Evolutionary conservation across 1,140 invertebrate species (phyloP).

Genomic region (Panagrolaimus sp.): DNA sequence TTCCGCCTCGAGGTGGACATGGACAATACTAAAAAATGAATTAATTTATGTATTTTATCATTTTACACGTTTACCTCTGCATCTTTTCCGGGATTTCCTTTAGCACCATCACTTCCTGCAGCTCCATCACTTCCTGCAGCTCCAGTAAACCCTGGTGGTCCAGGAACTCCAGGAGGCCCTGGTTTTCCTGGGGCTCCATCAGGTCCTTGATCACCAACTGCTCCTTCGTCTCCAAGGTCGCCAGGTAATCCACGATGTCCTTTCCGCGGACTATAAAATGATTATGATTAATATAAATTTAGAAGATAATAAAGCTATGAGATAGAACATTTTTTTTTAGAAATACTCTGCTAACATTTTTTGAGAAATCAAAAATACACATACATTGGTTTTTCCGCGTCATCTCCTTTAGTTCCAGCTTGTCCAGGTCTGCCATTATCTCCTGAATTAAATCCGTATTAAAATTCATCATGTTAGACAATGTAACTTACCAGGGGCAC

Average conservation of each 20-base stretch:
- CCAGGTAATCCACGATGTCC: constrained; percentile 25
- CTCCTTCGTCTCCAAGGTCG: constrained; percentile 1
- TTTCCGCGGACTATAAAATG: constrained; percentile 23
- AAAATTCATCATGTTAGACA: no score
- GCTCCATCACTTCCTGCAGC: constrained; percentile 31
- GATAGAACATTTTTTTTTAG: no score
- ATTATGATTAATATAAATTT: no score
- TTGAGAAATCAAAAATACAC: no score
- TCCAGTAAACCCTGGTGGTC: constrained; percentile 29
- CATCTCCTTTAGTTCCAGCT: constrained; percentile 22
- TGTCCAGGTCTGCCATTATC: constrained; percentile 19
- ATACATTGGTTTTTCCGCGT: constrained; percentile 19
- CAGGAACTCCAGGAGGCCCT: constrained; percentile 21
- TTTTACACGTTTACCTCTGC: neutral
- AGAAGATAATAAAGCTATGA: no score
- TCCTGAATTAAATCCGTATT: no score
- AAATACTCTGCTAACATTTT: no score
- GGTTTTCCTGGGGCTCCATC: neutral
- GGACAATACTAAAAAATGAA: neutral
- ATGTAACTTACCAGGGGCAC: neutral
- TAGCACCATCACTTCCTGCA: constrained; percentile 18
- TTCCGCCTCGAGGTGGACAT: constrained; percentile 13
- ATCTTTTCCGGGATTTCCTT: constrained; percentile 21
- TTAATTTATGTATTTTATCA: no score
- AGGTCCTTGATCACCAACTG: neutral